Evolutionary conservation across 2,888 invertebrate species (phyloP).

Genomic region (Cacoxenus indagator): DNA sequence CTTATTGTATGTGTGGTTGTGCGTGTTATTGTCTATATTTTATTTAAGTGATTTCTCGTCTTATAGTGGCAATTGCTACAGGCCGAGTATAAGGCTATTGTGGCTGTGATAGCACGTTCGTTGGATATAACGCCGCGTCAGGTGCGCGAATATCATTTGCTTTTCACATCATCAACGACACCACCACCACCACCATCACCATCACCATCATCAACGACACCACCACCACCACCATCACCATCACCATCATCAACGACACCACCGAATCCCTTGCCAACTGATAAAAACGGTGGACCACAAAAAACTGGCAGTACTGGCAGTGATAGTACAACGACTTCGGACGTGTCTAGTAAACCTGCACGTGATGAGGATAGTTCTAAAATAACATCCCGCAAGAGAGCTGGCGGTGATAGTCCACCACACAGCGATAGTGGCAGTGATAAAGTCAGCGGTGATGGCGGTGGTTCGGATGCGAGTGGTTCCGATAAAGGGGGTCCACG

Average conservation of each 20-base stretch:
- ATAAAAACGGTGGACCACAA: neutral
- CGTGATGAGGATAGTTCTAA: no score
- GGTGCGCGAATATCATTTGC: slow-evolving; percentile 50
- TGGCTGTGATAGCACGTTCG: slow-evolving; percentile 62
- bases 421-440: neutral
- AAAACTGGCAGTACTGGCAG: slow-evolving; percentile 10
- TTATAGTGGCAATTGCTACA: slow-evolving; percentile 56
- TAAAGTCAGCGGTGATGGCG: neutral
- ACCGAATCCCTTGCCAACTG: neutral
- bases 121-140: slow-evolving; percentile 52
- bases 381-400: neutral
- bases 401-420: slow-evolving; percentile 16
- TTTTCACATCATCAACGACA: slow-evolving; percentile 33
- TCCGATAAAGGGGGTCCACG: slow-evolving; percentile 45
- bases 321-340: no score
- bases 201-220: no score
- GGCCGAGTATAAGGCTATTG: slow-evolving; percentile 64
- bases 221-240: no score
- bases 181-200: neutral
- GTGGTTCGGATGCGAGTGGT: neutral
- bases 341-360: no score
- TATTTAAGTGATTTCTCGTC: neutral
- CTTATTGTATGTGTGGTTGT: no score
- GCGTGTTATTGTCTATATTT: neutral
- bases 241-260: slow-evolving; percentile 7